Conservation (phyloP, 2,888 invertebrate genomes). For the Dyspetes luteomarginatus region DNA sequence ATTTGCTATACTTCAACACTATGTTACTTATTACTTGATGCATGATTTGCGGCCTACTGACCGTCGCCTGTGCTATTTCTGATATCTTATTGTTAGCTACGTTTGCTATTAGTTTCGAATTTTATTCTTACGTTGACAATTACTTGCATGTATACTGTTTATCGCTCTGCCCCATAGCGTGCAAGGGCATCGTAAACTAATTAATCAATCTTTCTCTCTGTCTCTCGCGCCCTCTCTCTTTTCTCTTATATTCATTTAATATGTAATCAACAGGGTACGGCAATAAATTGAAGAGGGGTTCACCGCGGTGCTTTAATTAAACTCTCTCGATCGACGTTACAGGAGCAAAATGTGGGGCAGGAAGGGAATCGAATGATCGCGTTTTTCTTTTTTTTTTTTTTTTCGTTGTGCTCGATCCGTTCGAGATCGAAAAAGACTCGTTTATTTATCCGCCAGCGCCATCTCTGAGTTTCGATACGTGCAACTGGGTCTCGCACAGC, state of each 20-base stretch:
- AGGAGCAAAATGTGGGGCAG: conserved; percentile 5
- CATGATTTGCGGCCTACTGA: no score
- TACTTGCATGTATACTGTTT: no score
- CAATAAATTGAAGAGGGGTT: conserved; percentile 74
- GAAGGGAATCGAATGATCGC: conserved; percentile 15
- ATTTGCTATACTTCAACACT: no score
- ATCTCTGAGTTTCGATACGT: not conserved
- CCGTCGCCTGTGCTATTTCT: no score
- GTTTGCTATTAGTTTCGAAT: no score
- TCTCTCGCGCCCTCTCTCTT: not conserved
- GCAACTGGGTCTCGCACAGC: not conserved
- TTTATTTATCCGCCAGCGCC: conserved; percentile 14
- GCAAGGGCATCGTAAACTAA: no score
- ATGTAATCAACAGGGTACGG: conserved; percentile 55
- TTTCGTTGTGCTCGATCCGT: conserved; percentile 2
- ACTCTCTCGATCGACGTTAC: conserved; percentile 66
- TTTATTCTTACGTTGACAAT: no score
- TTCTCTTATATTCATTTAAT: conserved; percentile 9
- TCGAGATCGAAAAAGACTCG: conserved; percentile 27
- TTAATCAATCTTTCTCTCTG: not conserved
- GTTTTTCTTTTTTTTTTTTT: conserved; percentile 6
- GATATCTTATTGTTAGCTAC: no score
- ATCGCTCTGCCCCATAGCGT: no score
- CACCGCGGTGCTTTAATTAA: conserved; percentile 78
- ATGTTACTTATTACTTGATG: no score